These are phyloP conservation scores for Poecilus cupreus DNA, from an alignment of 2,888 invertebrate species.

Conservation along the genomic window DNA sequence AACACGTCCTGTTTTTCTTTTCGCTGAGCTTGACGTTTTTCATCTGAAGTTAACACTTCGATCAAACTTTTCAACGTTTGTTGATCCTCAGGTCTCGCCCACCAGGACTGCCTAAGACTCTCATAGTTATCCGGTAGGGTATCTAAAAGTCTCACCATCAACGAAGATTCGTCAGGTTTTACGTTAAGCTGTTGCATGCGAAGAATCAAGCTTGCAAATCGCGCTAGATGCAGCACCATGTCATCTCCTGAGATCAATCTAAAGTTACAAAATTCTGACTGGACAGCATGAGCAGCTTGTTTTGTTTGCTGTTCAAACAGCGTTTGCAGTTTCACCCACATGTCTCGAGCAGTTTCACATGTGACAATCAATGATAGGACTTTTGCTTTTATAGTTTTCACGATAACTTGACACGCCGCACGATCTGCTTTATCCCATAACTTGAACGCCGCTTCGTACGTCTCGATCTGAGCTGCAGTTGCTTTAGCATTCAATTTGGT, in stretches of 20 bases:
- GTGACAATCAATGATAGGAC: constrained; percentile 48
- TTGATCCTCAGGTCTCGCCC: constrained; percentile 14
- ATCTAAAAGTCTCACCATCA: constrained; percentile 43
- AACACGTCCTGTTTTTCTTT: constrained; percentile 17
- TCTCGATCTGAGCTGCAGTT: no score
- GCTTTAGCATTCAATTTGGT: no score
- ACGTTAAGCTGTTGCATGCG: constrained; percentile 48
- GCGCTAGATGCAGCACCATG: constrained; percentile 13
- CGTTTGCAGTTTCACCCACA: constrained; percentile 50
- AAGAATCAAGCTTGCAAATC: constrained; percentile 35
- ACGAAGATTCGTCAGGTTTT: constrained; percentile 40
- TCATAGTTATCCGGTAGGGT: constrained; percentile 31
- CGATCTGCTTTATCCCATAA: constrained; percentile 50
- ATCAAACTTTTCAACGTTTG: constrained; percentile 44
- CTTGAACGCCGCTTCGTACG: no score
- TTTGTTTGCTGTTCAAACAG: constrained; percentile 55
- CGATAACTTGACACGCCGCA: constrained; percentile 8
- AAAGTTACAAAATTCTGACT: constrained; percentile 17
- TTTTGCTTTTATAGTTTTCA: constrained; percentile 21
- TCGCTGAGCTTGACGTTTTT: constrained; percentile 13
- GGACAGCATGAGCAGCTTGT: constrained; percentile 51
- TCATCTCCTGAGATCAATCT: not conserved
- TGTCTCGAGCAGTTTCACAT: constrained; percentile 46
- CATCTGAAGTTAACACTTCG: constrained; percentile 44
- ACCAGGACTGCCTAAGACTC: constrained; percentile 36